Evolutionary conservation across 2,797 vertebrate genomes (phyloP), one percentile per base, ranked within the genome.

Genomic region (Cyprinodon diabolis): DNA sequence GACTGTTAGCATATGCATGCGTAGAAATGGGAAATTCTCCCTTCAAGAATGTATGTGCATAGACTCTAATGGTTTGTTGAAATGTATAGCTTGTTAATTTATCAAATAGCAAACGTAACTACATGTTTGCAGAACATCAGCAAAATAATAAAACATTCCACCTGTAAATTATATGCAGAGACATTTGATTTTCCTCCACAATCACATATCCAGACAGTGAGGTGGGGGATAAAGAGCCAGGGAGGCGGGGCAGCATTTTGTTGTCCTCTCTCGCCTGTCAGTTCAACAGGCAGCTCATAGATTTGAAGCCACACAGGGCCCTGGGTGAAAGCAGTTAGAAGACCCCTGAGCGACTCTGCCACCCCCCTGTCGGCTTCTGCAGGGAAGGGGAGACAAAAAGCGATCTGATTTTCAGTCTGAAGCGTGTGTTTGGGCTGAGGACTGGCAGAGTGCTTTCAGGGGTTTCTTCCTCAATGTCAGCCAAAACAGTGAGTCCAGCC

Each of bases 391-490:
- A 45, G 37, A n/a, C 62, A 37, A 77, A 69, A 17, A 1, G 48
- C 62, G 62, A 19, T 75, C 54, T 65, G 72, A 65, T 84, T 79
- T 80, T 71, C 10, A 58, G 49, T 55, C 62, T 25, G n/a, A 13
- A 72, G 72, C 23, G 58, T 17, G 75, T 45, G 62, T 35, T 10
- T 0, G 65, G 54, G 79, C 12, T 52, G 35, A 63, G 63, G 71
- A 66, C 58, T 68, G 82, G 76, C 86, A 71, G 76, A 82, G 77
- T 43, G 74, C 74, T 74, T 73, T 80, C 74, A 75, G 74, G 76
- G 73, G 71, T 25, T 48, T 75, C 81, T 79, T 77, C 84, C 80
- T 92, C 90, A 92, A 90, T 94, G 92, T 92, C 93, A 93, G 92
- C 90, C 86, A 92, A 91, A 91, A 91, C 90, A 77, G 87, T 1